Base-by-base conservation (phyloP, 2,888 invertebrate genomes). In the Chalcosyrphus nemorum region DNA sequence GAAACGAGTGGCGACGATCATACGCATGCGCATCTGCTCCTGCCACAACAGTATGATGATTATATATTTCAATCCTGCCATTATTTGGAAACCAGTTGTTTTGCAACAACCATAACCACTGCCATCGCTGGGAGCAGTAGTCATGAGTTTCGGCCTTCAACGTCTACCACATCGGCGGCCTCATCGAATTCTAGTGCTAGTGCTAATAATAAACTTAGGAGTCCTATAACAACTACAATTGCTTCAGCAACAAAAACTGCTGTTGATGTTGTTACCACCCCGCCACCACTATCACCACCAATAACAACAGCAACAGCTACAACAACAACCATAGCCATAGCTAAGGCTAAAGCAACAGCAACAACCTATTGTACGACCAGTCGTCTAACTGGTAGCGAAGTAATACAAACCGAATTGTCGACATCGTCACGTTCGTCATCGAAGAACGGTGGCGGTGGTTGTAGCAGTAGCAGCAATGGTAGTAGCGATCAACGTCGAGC, bases 51-150 rank as follows among this genome's bases (percentile, higher is more conserved):
- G 81, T 90, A 90, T 78, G 90, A 90, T 86, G 90, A 90, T 87
- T 91, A 91, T 86, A 87, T 90, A 86, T 90, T 90, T 87, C 89
- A 90, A 86, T 90, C 90, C 88, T 90, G 91, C 87, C 90, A 90
- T 87, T 90, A 90, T 88, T 87, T 90, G 89, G 90, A 90, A 89
- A 91, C 91, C 87, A 90, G 90, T 88, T 90, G 90, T 87, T 90
- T 91, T 90, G 90, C 90, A 87, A 89, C 90, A 88, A 90, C 89
- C 87, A 91, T 90, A 87, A 89, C 90, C 90, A 91, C 91, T 90
- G 90, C 91, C 90, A 91, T 91, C 89, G 90, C 89, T 88, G 90
- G 90, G 87, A 90, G 90, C 86, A 88, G 89, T 84, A 91, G 90
- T 11, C 90, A 90, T 76, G 90, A 90, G 88, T 91, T 90, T 86